Evolutionary conservation across 2,888 invertebrate species (phyloP).

Genomic region (Oscheius sp.): DNA sequence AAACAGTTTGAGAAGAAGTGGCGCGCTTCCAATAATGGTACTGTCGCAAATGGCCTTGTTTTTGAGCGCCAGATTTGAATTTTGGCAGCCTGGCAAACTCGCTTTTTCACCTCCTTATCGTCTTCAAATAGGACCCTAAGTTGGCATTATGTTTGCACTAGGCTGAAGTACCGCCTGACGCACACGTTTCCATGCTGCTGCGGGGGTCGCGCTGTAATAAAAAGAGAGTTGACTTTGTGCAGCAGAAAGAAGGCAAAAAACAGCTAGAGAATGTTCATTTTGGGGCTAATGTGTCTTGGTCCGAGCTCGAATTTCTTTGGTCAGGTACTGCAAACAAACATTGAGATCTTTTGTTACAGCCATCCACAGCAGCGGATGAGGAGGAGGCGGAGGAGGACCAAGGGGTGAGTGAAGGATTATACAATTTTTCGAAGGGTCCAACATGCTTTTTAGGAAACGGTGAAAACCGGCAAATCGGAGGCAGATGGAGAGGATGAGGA

Average conservation of each 20-base stretch:
- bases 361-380: slow-evolving; percentile 25
- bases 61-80: too few species aligned
- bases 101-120: too few species aligned
- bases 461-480: slow-evolving; percentile 32
- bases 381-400: slow-evolving; percentile 14
- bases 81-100: too few species aligned
- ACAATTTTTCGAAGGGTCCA: too few species aligned
- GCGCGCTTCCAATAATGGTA: too few species aligned
- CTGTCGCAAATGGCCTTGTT: too few species aligned
- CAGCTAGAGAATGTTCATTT: too few species aligned
- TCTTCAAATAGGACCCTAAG: background rate
- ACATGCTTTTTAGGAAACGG: slow-evolving; percentile 4
- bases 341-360: slow-evolving; percentile 7
- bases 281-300: background rate
- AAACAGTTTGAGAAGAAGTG: too few species aligned
- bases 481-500: slow-evolving; percentile 42
- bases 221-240: background rate
- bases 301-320: background rate
- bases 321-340: background rate
- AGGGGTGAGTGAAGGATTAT: slow-evolving; percentile 1
- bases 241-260: slow-evolving; percentile 22
- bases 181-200: slow-evolving; percentile 22
- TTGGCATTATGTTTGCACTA: slow-evolving; percentile 18
- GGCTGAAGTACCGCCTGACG: slow-evolving; percentile 30
- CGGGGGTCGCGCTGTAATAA: slow-evolving; percentile 13